phyloP scores from a whole-genome alignment of 1,140 invertebrate species.

The Calycopis cecrops region DNA sequence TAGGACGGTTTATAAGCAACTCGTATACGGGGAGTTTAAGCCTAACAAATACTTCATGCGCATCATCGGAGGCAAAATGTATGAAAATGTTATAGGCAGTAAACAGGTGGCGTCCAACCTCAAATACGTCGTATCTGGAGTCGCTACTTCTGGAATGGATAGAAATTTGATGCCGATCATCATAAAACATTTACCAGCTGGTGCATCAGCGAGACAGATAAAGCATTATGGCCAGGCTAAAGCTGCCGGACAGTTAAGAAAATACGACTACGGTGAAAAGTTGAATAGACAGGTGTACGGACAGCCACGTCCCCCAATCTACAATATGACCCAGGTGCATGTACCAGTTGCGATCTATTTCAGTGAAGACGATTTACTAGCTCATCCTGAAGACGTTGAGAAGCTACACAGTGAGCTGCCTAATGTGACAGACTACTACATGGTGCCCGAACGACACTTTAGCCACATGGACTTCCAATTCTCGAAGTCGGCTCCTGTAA shows the following conservation, averaged over 20 bases:
- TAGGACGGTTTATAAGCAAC: constrained; percentile 76
- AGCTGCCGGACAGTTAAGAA: constrained; percentile 56
- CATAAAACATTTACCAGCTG: constrained; percentile 85
- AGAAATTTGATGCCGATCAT: constrained; percentile 80
- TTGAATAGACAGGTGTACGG: constrained; percentile 72
- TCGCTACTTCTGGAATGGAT: constrained; percentile 70
- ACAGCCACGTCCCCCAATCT: constrained; percentile 72
- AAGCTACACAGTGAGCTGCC: too few species aligned
- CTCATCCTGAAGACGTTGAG: too few species aligned
- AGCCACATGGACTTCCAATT: constrained; percentile 85
- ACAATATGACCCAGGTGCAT: constrained; percentile 78
- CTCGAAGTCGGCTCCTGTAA: constrained; percentile 76
- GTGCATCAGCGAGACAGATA: constrained; percentile 85
- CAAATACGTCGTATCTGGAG: constrained; percentile 77
- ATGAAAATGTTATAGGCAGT: constrained; percentile 64
- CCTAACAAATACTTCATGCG: constrained; percentile 72
- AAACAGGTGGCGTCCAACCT: constrained; percentile 77
- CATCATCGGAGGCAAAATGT: constrained; percentile 66
- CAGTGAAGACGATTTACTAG: too few species aligned
- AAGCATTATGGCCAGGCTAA: too few species aligned
- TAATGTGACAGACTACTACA: too few species aligned
- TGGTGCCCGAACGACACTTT: too few species aligned
- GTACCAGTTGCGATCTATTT: too few species aligned
- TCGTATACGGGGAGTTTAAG: constrained; percentile 75
- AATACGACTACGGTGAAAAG: constrained; percentile 72